phyloP scores from a whole-genome alignment of 2,113 vertebrate species.

The Neodontobutis hainanensis region DNA sequence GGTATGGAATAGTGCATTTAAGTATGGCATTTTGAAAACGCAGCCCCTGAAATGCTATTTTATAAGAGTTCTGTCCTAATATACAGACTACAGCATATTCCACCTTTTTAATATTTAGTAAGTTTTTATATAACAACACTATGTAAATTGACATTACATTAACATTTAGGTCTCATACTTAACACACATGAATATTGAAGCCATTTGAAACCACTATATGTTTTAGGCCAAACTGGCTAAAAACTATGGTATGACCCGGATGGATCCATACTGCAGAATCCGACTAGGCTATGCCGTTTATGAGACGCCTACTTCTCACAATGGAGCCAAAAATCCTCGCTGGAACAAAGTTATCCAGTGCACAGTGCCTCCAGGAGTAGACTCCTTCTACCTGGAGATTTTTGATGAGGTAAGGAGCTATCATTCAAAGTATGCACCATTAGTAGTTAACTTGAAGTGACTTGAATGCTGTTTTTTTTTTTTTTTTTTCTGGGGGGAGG shows the following conservation, averaged over 20 bases:
- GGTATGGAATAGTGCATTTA: no score
- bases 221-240: slow-evolving; percentile 93
- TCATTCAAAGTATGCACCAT: no score
- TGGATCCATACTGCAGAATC: slow-evolving; percentile 96
- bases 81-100: no score
- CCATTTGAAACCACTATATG: background rate
- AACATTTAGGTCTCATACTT: background rate
- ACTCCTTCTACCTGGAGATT: slow-evolving; percentile 98
- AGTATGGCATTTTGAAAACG: no score
- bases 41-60: no score
- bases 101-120: no score
- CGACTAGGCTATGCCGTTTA: slow-evolving; percentile 94
- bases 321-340: slow-evolving; percentile 95
- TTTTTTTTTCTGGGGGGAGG: no score
- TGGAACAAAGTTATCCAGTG: slow-evolving; percentile 99
- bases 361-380: slow-evolving; percentile 92
- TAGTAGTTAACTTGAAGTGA: no score
- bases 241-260: slow-evolving; percentile 97
- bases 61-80: no score
- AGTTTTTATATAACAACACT: no score
- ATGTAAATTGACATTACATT: no score
- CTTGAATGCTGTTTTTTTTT: no score
- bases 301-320: slow-evolving; percentile 96
- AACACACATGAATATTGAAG: background rate
- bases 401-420: slow-evolving; percentile 90